phyloP scores from a whole-genome alignment of 2,113 vertebrate species.

The Glareola pratincola region DNA sequence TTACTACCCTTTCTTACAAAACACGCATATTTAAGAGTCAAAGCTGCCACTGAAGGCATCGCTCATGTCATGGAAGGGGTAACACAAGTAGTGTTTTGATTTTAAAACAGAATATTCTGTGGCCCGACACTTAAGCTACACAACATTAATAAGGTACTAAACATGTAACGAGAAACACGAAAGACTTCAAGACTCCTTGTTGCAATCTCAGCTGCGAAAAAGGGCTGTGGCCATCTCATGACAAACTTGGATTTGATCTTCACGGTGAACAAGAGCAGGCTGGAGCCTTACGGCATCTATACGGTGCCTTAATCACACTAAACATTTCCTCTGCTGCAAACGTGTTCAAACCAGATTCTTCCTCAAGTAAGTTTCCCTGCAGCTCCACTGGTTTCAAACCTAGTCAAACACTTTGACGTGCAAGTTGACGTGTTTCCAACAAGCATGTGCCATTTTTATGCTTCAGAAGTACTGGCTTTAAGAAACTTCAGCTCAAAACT shows the following conservation, averaged over 20 bases:
- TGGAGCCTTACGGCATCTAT: not conserved
- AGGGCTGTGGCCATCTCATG: not conserved
- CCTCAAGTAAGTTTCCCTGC: not conserved
- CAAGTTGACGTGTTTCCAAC: not conserved
- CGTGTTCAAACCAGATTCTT: not conserved
- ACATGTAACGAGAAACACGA: fast-evolving
- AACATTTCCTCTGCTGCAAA: not conserved
- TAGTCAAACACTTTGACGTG: not conserved
- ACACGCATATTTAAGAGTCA: not conserved
- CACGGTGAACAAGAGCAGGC: not conserved
- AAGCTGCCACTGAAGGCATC: not conserved
- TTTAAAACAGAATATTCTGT: not conserved
- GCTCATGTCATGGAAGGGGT: not conserved
- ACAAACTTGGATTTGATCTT: not conserved
- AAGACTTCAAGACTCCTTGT: not conserved
- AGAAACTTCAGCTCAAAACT: not conserved
- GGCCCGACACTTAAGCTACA: not conserved
- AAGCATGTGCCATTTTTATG: not conserved
- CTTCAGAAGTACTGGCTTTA: not conserved
- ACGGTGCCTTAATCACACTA: not conserved
- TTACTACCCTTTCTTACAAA: not conserved
- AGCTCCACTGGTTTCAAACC: not conserved
- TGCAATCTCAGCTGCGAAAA: not conserved
- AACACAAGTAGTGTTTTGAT: not conserved
- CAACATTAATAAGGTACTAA: not conserved